These are phyloP conservation scores for Eumerus sabulonum DNA, from an alignment of 2,888 invertebrate genomes.

Conservation along the genomic window DNA sequence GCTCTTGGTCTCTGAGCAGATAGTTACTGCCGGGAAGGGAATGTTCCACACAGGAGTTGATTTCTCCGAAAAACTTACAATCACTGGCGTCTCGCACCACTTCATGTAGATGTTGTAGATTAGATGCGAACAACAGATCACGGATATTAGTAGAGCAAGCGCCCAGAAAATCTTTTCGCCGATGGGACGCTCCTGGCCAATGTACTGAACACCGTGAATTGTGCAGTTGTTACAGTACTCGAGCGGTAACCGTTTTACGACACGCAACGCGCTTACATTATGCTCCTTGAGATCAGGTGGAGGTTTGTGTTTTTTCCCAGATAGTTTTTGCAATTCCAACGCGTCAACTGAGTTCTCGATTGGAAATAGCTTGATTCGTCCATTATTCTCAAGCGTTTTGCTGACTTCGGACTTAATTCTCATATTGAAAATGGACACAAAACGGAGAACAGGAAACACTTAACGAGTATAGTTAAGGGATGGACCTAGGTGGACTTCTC, in stretches of 20 bases:
- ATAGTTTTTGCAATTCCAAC: no score
- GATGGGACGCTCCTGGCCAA: constrained; percentile 81
- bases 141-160: constrained; percentile 81
- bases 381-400: no score
- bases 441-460: no score
- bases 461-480: no score
- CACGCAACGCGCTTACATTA: constrained; percentile 2
- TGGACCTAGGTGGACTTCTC: no score
- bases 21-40: constrained; percentile 77
- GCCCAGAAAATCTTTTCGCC: constrained; percentile 82
- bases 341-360: no score
- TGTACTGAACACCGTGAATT: constrained; percentile 83
- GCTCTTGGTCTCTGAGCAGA: constrained; percentile 77
- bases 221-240: constrained; percentile 82
- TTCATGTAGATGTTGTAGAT: constrained; percentile 83
- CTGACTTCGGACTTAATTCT: no score
- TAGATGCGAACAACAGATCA: constrained; percentile 81
- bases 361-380: no score
- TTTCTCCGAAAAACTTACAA: constrained; percentile 86
- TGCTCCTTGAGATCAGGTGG: no score
- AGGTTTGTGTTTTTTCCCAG: no score
- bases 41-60: constrained; percentile 80
- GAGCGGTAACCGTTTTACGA: constrained; percentile 78
- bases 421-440: no score
- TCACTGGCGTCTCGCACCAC: constrained; percentile 85